A percentile compares a stretch with the other conserved stretches of the same genome.
Evolutionary conservation across 2,888 invertebrate species (phyloP).

Genomic region (Miltochrista miniata): DNA sequence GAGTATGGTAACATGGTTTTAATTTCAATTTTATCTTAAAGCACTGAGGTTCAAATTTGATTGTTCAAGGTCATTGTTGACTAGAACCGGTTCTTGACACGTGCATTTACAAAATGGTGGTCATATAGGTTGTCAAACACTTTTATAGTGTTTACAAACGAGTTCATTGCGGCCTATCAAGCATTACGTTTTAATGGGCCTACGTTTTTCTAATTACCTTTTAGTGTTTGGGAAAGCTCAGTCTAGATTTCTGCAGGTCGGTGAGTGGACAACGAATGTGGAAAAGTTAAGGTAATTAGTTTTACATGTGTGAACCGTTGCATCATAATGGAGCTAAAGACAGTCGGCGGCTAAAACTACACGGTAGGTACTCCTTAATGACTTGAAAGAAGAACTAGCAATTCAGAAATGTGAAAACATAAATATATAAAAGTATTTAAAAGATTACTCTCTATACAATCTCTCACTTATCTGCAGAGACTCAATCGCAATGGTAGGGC

Average conservation of each 20-base stretch:
- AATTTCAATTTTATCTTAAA: background rate
- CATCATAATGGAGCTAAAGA: no score
- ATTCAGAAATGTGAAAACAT: no score
- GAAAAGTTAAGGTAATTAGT: no score
- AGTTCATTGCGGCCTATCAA: slow-evolving; percentile 56
- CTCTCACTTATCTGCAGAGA: no score
- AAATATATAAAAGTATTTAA: no score
- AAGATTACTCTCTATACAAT: no score
- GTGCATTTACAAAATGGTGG: slow-evolving; percentile 16
- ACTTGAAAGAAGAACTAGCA: no score
- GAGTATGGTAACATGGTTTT: slow-evolving; percentile 62
- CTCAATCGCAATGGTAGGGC: no score
- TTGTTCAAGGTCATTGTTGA: slow-evolving; percentile 5
- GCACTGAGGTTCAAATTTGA: slow-evolving; percentile 14
- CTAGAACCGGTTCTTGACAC: slow-evolving; percentile 3
- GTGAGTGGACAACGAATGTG: background rate
- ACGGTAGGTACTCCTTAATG: no score
- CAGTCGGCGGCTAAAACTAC: no score
- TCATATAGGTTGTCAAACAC: slow-evolving; percentile 24
- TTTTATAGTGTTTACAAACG: slow-evolving; percentile 61
- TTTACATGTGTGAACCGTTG: no score
- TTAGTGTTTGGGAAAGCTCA: slow-evolving; percentile 33
- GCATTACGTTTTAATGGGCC: slow-evolving; percentile 52
- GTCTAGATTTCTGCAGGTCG: slow-evolving; percentile 7
- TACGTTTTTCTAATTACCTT: slow-evolving; percentile 26